Conservation (phyloP, 2,113 vertebrate genomes). For the Lycaon pictus region DNA sequence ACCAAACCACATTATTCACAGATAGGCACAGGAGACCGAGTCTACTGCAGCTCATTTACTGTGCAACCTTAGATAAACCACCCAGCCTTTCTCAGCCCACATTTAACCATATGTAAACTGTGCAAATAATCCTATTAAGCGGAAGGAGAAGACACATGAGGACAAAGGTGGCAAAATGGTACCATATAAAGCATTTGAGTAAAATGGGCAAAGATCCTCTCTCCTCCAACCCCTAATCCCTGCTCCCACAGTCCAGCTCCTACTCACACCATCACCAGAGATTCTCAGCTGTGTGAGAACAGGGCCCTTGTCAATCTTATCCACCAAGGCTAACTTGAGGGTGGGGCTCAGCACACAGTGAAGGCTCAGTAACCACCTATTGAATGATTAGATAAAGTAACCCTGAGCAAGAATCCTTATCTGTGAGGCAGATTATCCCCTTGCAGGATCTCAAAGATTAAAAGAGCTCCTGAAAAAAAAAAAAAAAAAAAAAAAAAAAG, state of each 20-base stretch:
- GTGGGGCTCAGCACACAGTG: neutral
- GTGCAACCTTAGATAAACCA: neutral
- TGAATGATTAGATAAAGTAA: neutral
- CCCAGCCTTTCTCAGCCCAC: neutral
- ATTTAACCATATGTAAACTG: neutral
- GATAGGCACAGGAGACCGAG: neutral
- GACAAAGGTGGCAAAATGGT: neutral
- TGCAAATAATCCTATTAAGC: neutral
- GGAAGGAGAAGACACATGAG: neutral
- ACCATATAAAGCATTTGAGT: neutral
- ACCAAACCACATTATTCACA: neutral
- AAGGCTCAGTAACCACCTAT: neutral
- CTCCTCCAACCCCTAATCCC: neutral
- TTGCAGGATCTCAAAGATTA: neutral
- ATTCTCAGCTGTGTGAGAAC: neutral
- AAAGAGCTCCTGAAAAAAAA: neutral
- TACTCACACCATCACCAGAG: neutral
- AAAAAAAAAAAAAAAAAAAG: too few relatives aligned
- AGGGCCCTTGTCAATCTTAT: neutral
- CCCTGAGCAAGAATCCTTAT: neutral
- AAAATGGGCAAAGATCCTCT: neutral
- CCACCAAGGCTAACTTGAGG: neutral
- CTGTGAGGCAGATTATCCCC: neutral
- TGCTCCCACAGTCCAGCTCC: neutral
- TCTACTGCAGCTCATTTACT: neutral